phyloP scores from a whole-genome alignment of 2,888 invertebrate genomes.

The Diabrotica balteata region DNA sequence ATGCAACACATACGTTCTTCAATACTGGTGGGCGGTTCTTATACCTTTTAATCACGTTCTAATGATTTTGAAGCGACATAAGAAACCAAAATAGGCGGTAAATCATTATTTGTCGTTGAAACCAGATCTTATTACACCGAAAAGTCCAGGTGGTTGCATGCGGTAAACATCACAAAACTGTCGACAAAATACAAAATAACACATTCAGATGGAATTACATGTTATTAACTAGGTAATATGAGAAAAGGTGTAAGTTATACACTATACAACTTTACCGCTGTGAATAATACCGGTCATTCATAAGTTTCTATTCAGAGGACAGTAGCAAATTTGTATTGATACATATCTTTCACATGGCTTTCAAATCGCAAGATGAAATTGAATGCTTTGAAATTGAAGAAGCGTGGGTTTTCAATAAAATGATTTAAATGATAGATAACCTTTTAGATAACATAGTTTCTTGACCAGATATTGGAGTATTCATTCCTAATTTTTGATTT shows the following conservation, averaged over 20 bases:
- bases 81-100: conserved; percentile 20
- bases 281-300: conserved; percentile 51
- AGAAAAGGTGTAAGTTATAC: conserved; percentile 58
- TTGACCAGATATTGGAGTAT: too few species aligned
- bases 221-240: conserved; percentile 58
- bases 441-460: too few species aligned
- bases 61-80: conserved; percentile 7
- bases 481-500: too few species aligned
- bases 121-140: conserved; percentile 42
- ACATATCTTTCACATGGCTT: conserved; percentile 28
- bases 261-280: conserved; percentile 38
- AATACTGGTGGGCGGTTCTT: too few species aligned
- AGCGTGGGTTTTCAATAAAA: conserved; percentile 9
- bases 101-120: conserved; percentile 33
- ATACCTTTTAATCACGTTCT: too few species aligned
- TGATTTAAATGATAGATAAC: too few species aligned
- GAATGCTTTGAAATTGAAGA: conserved; percentile 17
- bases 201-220: conserved; percentile 51
- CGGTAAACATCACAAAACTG: conserved; percentile 45
- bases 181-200: conserved; percentile 48
- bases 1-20: too few species aligned
- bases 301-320: conserved; percentile 28
- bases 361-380: conserved; percentile 8
- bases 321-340: conserved; percentile 36
- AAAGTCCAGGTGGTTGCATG: conserved; percentile 45